These are phyloP conservation scores for Drosophila formosana DNA, from an alignment of 2,888 invertebrate genomes.

Conservation along the genomic window DNA sequence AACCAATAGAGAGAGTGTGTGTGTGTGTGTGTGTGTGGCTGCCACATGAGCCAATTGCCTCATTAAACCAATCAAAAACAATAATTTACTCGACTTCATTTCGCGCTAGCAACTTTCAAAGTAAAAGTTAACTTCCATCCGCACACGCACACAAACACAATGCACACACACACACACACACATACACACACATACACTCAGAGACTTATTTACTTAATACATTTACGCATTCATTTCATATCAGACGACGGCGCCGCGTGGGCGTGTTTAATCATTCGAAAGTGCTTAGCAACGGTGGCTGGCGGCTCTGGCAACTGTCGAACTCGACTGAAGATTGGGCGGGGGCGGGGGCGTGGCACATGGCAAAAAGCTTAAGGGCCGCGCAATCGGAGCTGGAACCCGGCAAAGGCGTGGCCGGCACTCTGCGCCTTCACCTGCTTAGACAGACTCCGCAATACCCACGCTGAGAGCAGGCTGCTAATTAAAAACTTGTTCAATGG, in stretches of 20 bases:
- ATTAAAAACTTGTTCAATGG: slow-evolving; percentile 51
- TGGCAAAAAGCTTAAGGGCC: slow-evolving; percentile 25
- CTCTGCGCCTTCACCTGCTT: slow-evolving; percentile 6
- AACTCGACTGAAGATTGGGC: neutral
- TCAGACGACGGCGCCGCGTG: slow-evolving; percentile 50
- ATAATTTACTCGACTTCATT: slow-evolving; percentile 61
- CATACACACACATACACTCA: neutral
- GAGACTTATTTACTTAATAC: slow-evolving; percentile 7
- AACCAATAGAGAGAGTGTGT: neutral
- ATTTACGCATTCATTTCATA: slow-evolving; percentile 34
- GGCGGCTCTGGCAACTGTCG: slow-evolving; percentile 6
- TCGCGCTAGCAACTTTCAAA: slow-evolving; percentile 46
- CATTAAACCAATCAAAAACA: slow-evolving; percentile 74
- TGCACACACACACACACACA: slow-evolving; percentile 1
- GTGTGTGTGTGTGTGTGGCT: neutral
- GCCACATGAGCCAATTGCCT: slow-evolving; percentile 49
- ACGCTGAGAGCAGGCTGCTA: slow-evolving; percentile 43
- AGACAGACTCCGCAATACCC: slow-evolving; percentile 18
- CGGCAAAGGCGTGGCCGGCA: slow-evolving; percentile 28
- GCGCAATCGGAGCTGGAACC: slow-evolving; percentile 15
- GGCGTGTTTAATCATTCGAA: slow-evolving; percentile 67
- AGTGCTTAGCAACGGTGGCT: slow-evolving; percentile 60
- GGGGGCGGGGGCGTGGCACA: slow-evolving; percentile 18
- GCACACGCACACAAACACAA: slow-evolving; percentile 7
- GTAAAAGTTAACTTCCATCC: slow-evolving; percentile 31